These are phyloP conservation scores for Psammodynastes pulverulentus DNA, from an alignment of 2,113 vertebrate genomes.

Conservation along the genomic window DNA sequence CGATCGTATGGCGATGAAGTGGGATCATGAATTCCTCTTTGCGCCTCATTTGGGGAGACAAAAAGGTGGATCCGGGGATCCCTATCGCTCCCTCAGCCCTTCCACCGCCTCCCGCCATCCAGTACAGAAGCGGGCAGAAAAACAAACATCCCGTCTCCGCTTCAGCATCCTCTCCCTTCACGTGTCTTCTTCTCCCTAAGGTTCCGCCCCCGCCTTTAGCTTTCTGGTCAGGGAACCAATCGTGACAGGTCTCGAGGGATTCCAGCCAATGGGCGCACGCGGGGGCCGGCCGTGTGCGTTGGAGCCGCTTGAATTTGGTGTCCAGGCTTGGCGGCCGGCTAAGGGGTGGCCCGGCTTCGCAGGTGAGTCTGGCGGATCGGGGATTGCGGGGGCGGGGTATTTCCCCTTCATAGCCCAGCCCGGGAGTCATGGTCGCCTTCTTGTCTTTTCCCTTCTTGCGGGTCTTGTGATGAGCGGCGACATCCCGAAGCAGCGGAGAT, in stretches of 20 bases:
- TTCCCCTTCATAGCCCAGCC: background rate
- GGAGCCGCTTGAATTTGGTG: background rate
- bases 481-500: background rate
- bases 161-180: accelerated
- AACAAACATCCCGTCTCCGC: background rate
- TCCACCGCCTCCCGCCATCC: too few species aligned
- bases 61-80: background rate
- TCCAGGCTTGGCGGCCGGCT: background rate
- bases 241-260: slow-evolving; percentile 26
- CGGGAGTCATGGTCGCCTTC: background rate
- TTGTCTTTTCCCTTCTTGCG: background rate
- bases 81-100: background rate
- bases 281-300: background rate
- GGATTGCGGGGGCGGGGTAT: background rate
- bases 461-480: background rate
- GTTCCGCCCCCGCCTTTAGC: background rate
- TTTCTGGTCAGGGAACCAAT: slow-evolving; percentile 14
- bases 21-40: background rate
- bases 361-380: background rate
- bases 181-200: background rate
- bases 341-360: background rate
- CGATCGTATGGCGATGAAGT: background rate
- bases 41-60: background rate
- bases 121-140: background rate
- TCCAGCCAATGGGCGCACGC: slow-evolving; percentile 8